Evolutionary conservation across 2,888 invertebrate genomes (phyloP).

Genomic region (Spilosoma lubricipeda): DNA sequence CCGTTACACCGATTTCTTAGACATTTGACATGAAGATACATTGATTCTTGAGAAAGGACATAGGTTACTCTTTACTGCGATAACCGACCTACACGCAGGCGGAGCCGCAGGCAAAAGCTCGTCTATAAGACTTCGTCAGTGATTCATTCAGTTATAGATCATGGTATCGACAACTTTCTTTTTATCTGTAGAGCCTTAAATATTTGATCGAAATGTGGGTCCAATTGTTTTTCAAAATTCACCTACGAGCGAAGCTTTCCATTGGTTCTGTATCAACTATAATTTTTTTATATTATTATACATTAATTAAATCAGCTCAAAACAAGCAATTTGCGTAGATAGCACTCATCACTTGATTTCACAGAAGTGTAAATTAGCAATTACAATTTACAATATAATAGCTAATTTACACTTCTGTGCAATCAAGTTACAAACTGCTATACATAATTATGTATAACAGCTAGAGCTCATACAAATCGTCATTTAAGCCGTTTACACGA

Average conservation of each 20-base stretch:
- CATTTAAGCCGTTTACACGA: background rate
- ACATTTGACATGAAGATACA: no score
- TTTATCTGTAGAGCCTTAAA: no score
- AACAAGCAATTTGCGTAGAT: background rate
- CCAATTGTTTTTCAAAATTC: no score
- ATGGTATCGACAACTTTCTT: background rate
- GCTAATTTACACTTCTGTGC: no score
- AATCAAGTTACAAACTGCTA: no score
- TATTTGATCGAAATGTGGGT: no score
- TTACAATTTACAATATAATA: background rate
- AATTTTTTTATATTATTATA: no score
- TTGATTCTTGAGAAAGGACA: no score
- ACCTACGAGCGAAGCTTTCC: background rate
- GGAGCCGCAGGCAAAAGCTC: no score
- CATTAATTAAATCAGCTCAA: background rate
- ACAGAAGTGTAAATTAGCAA: background rate
- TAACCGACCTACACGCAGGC: no score
- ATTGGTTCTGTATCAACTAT: background rate
- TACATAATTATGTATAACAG: background rate
- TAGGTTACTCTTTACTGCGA: no score
- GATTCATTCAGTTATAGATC: background rate
- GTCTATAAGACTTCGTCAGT: background rate
- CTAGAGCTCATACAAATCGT: background rate
- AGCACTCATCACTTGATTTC: background rate
- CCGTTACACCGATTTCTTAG: no score